These are phyloP conservation scores for Gymnopithys bicolor DNA, from an alignment of 2,797 vertebrate genomes.

Conservation along the genomic window DNA sequence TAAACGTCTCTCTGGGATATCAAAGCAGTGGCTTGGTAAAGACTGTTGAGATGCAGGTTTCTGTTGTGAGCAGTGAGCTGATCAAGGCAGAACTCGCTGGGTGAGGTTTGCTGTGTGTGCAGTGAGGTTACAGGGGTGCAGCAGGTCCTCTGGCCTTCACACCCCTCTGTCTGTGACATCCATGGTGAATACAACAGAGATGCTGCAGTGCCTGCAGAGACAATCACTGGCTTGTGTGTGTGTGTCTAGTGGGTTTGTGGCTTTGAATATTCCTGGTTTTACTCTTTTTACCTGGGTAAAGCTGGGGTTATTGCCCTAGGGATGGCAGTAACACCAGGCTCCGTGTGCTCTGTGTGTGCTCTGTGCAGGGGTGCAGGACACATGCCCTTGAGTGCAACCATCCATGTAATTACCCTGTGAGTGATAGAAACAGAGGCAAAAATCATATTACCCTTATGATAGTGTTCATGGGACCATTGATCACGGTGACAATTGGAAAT, in stretches of 20 bases:
- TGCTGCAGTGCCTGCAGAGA: not conserved
- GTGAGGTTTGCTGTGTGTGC: not conserved
- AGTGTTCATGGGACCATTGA: not conserved
- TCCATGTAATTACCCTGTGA: slow-evolving; percentile 55
- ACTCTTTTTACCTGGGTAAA: not conserved
- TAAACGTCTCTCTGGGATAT: not conserved
- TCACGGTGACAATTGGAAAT: slow-evolving; percentile 42
- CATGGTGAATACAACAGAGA: not conserved
- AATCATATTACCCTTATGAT: not conserved
- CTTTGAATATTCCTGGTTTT: not conserved
- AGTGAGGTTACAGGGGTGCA: not conserved
- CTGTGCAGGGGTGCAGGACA: not conserved
- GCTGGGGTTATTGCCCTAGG: not conserved
- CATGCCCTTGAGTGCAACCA: slow-evolving; percentile 24
- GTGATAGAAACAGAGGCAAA: not conserved
- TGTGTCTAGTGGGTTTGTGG: not conserved
- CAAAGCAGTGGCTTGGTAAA: not conserved
- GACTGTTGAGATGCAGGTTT: not conserved
- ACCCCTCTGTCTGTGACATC: rapidly evolving
- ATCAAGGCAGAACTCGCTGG: rapidly evolving
- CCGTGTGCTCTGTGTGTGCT: not conserved
- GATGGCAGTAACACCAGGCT: not conserved
- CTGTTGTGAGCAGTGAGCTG: not conserved
- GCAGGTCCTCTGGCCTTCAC: not conserved
- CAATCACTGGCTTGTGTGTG: not conserved